A percentile compares a stretch with the other conserved stretches of the same genome.
Conservation (phyloP, 2,888 invertebrate species). For the Temnothorax unifasciatus region DNA sequence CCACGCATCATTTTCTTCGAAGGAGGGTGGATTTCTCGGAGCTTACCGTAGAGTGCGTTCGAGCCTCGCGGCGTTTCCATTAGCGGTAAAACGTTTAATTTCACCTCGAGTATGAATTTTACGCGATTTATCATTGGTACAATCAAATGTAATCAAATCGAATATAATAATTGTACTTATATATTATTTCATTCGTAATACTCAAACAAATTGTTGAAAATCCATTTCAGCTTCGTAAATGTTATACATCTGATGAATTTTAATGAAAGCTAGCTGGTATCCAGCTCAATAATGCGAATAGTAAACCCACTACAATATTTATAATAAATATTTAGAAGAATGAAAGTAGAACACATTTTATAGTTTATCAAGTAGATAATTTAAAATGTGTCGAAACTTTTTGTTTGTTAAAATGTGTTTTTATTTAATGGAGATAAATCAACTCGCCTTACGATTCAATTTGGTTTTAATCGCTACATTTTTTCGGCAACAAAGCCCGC, state of each 20-base stretch:
- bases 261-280: constrained; percentile 3
- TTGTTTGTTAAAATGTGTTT: constrained; percentile 1
- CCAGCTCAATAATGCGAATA: neutral
- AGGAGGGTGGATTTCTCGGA: constrained; percentile 56
- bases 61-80: constrained; percentile 29
- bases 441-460: neutral
- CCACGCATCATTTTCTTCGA: constrained; percentile 83
- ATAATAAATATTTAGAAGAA: constrained; percentile 6
- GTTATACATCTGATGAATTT: constrained; percentile 17
- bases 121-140: neutral
- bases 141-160: neutral
- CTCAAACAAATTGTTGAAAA: neutral
- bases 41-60: constrained; percentile 28
- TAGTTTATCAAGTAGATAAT: neutral
- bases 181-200: neutral
- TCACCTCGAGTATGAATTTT: neutral
- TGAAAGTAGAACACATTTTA: constrained; percentile 2
- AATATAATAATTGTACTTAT: neutral
- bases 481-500: neutral
- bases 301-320: neutral
- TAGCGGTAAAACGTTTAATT: constrained; percentile 36
- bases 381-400: constrained; percentile 11
- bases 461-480: constrained; percentile 31
- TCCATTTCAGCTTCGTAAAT: neutral
- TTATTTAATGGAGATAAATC: constrained; percentile 2